A percentile compares a stretch with the other conserved stretches of the same genome.
phyloP scores from a whole-genome alignment of 2,888 invertebrate genomes.

The Nymphalis polychloros region DNA sequence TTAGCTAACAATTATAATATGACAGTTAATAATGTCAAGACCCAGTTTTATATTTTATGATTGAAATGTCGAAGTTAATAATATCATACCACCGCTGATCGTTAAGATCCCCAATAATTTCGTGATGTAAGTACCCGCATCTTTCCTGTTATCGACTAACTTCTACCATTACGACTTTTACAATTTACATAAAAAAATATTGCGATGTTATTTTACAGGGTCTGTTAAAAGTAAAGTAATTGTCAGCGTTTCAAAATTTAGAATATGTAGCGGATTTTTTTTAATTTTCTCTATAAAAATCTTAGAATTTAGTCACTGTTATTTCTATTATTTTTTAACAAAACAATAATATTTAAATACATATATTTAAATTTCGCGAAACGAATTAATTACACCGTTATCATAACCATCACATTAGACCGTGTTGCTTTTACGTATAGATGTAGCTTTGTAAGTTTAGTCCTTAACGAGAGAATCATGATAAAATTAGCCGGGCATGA shows the following conservation, averaged over 20 bases:
- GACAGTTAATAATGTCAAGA: too few species aligned
- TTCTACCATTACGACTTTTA: constrained; percentile 6
- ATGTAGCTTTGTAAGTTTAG: constrained; percentile 26
- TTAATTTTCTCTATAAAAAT: too few species aligned
- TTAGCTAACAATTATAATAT: too few species aligned
- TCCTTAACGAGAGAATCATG: constrained; percentile 52
- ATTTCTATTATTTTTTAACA: neutral
- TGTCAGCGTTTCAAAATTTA: too few species aligned
- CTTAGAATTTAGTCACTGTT: too few species aligned
- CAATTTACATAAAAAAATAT: constrained; percentile 9
- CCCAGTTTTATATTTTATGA: neutral
- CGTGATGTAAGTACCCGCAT: neutral
- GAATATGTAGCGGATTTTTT: too few species aligned
- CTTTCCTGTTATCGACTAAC: constrained; percentile 1
- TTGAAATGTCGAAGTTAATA: constrained; percentile 4
- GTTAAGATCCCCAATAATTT: constrained; percentile 3
- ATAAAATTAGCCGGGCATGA: constrained; percentile 56
- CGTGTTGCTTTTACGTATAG: neutral
- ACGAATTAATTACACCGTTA: neutral
- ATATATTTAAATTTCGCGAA: neutral
- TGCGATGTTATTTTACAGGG: neutral
- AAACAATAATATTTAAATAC: neutral
- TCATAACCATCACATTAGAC: neutral
- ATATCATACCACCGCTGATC: neutral
- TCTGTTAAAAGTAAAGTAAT: neutral